Percentiles rank a stretch among this genome's conserved stretches.
Evolutionary conservation across 1,140 invertebrate species (phyloP).

Genomic region (Wiebesia pumilae): DNA sequence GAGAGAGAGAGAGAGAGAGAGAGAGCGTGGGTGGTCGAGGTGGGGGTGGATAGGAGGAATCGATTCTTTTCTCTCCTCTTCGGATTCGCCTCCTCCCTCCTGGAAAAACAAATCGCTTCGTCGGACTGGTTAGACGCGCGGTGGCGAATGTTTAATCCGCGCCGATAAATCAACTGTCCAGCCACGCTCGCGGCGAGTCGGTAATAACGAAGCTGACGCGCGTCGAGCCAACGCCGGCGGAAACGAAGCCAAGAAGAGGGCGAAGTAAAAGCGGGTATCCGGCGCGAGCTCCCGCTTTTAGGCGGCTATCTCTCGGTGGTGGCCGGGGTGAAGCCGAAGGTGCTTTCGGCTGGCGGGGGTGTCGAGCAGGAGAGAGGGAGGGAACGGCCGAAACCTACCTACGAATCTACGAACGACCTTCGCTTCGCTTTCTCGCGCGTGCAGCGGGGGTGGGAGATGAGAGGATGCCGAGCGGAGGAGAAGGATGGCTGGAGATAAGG

Average conservation of each 20-base stretch:
- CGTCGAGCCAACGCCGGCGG: slow-evolving; percentile 57
- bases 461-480: slow-evolving; percentile 56
- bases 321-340: neutral
- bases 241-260: slow-evolving; percentile 63
- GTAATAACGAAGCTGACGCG: slow-evolving; percentile 64
- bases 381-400: too few relatives aligned
- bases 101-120: slow-evolving; percentile 58
- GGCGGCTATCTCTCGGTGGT: slow-evolving; percentile 59
- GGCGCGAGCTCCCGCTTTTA: slow-evolving; percentile 59
- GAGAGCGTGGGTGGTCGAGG: too few relatives aligned
- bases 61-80: slow-evolving; percentile 15
- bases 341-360: too few relatives aligned
- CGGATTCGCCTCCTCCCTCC: neutral
- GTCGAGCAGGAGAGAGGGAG: neutral
- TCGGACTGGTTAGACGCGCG: slow-evolving; percentile 54
- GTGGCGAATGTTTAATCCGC: slow-evolving; percentile 65
- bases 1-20: too few relatives aligned
- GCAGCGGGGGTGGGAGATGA: slow-evolving; percentile 56
- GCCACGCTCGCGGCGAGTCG: slow-evolving; percentile 47
- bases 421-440: slow-evolving; percentile 48
- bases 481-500: slow-evolving; percentile 72
- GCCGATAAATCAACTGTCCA: slow-evolving; percentile 63
- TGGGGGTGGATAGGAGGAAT: too few relatives aligned
- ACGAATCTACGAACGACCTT: slow-evolving; percentile 40
- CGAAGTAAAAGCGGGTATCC: slow-evolving; percentile 64